Conservation (phyloP, 2,797 vertebrate species). For the Hippocampus kuda region DNA sequence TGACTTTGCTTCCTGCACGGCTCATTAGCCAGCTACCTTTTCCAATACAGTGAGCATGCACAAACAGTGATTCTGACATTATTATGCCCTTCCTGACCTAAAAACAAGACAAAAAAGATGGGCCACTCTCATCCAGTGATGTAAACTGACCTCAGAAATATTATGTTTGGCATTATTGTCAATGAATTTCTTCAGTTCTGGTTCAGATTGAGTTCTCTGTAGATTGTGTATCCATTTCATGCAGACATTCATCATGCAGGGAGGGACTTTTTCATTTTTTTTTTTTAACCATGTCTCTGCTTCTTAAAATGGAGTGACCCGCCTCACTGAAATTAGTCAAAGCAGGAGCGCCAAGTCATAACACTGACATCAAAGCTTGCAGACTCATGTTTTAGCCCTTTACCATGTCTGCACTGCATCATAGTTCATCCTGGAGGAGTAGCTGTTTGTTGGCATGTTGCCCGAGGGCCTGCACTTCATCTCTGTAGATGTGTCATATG, state of each 20-base stretch:
- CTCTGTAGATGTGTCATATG: slow-evolving; percentile 30
- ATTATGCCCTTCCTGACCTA: not conserved
- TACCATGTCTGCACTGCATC: slow-evolving; percentile 49
- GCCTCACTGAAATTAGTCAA: slow-evolving; percentile 56
- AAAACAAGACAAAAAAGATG: not conserved
- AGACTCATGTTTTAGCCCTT: slow-evolving; percentile 37
- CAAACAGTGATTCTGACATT: not conserved
- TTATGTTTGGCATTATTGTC: not conserved
- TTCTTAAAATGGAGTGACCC: slow-evolving; percentile 31
- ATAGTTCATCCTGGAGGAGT: slow-evolving; percentile 33
- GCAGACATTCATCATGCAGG: slow-evolving; percentile 8
- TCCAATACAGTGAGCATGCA: slow-evolving; percentile 2
- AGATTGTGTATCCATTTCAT: not conserved
- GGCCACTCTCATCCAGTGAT: not conserved
- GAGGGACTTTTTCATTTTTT: slow-evolving; percentile 13
- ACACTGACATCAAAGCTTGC: slow-evolving; percentile 40
- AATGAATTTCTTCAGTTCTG: not conserved
- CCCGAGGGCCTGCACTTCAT: slow-evolving; percentile 49
- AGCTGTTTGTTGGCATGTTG: slow-evolving; percentile 47
- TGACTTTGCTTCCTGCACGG: slow-evolving; percentile 4
- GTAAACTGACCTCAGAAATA: not conserved
- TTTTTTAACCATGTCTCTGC: slow-evolving; percentile 16
- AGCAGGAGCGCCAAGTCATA: slow-evolving; percentile 43
- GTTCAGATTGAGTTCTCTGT: not conserved
- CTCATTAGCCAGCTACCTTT: slow-evolving; percentile 1